A percentile compares a stretch with the other conserved stretches of the same genome.
Evolutionary conservation across 2,888 invertebrate genomes (phyloP).

Genomic region (Drosophila meridiana): DNA sequence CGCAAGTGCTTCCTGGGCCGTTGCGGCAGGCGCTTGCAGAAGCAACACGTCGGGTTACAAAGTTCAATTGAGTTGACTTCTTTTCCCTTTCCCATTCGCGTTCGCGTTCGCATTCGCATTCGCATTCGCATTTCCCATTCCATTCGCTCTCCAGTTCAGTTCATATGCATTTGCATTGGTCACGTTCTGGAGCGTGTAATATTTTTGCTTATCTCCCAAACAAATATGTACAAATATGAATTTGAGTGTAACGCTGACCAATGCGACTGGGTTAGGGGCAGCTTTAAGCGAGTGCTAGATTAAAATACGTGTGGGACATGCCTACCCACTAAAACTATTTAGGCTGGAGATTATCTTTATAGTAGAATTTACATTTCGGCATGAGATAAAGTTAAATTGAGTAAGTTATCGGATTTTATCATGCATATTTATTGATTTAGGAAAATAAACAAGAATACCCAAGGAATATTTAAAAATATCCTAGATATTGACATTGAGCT

Average conservation of each 20-base stretch:
- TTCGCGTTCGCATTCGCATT: slow-evolving; percentile 6
- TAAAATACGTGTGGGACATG: slow-evolving; percentile 5
- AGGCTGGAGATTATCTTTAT: not conserved
- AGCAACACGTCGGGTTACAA: slow-evolving; percentile 75
- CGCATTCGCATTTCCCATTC: slow-evolving; percentile 6
- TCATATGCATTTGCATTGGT: slow-evolving; percentile 81
- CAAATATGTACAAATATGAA: slow-evolving; percentile 80
- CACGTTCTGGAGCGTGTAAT: slow-evolving; percentile 79
- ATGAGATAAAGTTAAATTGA: not conserved
- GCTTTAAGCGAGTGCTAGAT: slow-evolving; percentile 11
- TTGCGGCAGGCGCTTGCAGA: slow-evolving; percentile 65
- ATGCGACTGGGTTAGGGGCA: not conserved
- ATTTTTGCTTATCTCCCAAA: slow-evolving; percentile 72
- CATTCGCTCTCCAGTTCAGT: slow-evolving; percentile 31
- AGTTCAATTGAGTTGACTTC: slow-evolving; percentile 81
- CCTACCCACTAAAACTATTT: not conserved
- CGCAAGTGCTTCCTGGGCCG: slow-evolving; percentile 43
- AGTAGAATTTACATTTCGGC: no score
- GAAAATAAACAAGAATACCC: no score
- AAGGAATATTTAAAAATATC: no score
- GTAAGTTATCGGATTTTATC: not conserved
- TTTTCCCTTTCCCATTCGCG: slow-evolving; percentile 29
- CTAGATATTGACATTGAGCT: no score
- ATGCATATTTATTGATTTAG: not conserved
- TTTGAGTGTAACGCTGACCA: slow-evolving; percentile 51